These are phyloP conservation scores for Dryomyza anilis DNA, from an alignment of 2,888 invertebrate genomes.

Conservation along the genomic window DNA sequence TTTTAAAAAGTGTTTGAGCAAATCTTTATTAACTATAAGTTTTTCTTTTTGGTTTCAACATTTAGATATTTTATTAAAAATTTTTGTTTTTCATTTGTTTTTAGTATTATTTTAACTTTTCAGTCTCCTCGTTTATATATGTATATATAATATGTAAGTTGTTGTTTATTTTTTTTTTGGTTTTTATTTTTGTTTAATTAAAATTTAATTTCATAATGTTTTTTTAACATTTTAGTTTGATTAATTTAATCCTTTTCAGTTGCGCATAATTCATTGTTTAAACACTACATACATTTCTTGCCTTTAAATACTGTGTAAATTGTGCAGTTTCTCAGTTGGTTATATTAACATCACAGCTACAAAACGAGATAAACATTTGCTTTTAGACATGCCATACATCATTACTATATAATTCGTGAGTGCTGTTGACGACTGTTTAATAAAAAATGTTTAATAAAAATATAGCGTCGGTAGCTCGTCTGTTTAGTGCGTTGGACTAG, in stretches of 20 bases:
- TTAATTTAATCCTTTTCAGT: background rate
- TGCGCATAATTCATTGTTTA: background rate
- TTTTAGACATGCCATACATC: background rate
- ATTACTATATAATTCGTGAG: too few species aligned
- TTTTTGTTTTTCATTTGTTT: too few species aligned
- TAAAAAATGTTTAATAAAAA: background rate
- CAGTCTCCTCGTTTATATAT: slow-evolving; percentile 7
- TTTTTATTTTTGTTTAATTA: background rate
- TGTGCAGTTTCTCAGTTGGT: slow-evolving; percentile 2
- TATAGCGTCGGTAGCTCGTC: too few species aligned
- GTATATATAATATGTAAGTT: background rate
- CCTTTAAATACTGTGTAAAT: slow-evolving; percentile 12
- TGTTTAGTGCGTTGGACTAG: too few species aligned
- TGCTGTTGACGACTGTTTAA: background rate
- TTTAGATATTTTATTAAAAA: background rate
- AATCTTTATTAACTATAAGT: too few species aligned
- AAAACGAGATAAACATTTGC: background rate
- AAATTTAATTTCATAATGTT: background rate
- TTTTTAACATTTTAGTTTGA: background rate
- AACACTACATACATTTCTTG: background rate
- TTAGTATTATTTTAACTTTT: background rate
- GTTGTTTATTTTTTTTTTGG: background rate
- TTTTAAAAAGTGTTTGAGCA: too few species aligned
- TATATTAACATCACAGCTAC: too few species aligned
- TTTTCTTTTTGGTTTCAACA: too few species aligned